Conservation (phyloP, 2,888 invertebrate species). For the Entomobrya proxima region DNA sequence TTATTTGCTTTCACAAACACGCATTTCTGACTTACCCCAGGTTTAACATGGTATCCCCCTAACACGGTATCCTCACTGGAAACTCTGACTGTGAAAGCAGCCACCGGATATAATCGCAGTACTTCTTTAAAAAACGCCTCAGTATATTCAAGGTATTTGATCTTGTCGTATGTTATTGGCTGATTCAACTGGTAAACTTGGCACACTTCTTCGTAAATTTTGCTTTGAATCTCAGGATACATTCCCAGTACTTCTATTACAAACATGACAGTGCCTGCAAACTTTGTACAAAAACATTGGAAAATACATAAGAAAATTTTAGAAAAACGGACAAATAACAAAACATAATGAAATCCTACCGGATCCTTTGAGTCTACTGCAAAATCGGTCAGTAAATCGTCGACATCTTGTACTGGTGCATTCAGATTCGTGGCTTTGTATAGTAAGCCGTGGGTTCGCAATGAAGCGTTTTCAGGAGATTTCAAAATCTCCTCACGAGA, state of each 20-base stretch:
- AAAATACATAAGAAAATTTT: too few species aligned
- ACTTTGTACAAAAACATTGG: too few species aligned
- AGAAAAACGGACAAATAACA: neutral
- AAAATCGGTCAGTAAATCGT: slow-evolving; percentile 38
- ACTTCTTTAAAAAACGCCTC: slow-evolving; percentile 41
- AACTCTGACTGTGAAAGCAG: slow-evolving; percentile 35
- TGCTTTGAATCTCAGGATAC: slow-evolving; percentile 45
- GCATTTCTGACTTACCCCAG: slow-evolving; percentile 38
- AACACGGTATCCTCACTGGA: neutral
- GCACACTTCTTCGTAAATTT: slow-evolving; percentile 41
- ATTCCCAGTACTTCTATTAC: slow-evolving; percentile 12
- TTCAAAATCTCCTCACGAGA: slow-evolving; percentile 19
- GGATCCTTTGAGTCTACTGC: slow-evolving; percentile 50
- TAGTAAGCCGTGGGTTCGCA: slow-evolving; percentile 24
- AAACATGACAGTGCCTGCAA: slow-evolving; percentile 42
- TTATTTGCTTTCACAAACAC: too few species aligned
- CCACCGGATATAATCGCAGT: slow-evolving; percentile 44
- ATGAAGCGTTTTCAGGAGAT: slow-evolving; percentile 29
- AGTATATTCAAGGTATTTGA: slow-evolving; percentile 30
- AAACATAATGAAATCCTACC: slow-evolving; percentile 10
- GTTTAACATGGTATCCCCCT: slow-evolving; percentile 37
- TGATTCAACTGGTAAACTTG: neutral
- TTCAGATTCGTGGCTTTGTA: slow-evolving; percentile 16
- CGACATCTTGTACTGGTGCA: neutral
- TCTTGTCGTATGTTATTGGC: slow-evolving; percentile 18